phyloP scores from a whole-genome alignment of 1,140 invertebrate species.

The Epicauta chinensis region DNA sequence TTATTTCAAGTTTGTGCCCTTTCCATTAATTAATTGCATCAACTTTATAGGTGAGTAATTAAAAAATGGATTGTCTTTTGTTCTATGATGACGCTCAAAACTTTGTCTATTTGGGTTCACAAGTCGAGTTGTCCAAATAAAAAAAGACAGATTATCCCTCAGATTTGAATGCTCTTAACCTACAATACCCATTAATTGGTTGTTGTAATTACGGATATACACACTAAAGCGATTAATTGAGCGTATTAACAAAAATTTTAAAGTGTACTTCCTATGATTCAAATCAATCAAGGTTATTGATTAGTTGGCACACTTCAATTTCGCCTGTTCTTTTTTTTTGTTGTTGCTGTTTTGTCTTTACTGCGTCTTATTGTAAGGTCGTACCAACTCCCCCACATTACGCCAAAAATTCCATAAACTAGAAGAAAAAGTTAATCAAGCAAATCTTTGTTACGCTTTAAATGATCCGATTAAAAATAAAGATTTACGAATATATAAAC shows the following conservation, averaged over 20 bases:
- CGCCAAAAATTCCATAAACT: constrained; percentile 9
- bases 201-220: neutral
- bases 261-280: constrained; percentile 13
- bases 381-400: constrained; percentile 3
- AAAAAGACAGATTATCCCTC: no score
- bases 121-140: no score
- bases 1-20: no score
- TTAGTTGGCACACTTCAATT: constrained; percentile 4
- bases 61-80: no score
- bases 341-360: no score
- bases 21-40: no score
- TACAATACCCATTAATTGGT: neutral
- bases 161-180: no score
- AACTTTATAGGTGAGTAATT: no score
- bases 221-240: neutral
- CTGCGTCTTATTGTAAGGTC: no score
- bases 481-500: neutral
- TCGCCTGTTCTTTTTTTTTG: no score
- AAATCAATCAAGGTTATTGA: constrained; percentile 14
- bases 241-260: neutral
- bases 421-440: constrained; percentile 12
- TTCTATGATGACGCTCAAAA: no score
- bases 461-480: neutral
- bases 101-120: no score
- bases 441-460: constrained; percentile 17